These are phyloP conservation scores for Cheilosia soror DNA, from an alignment of 2,888 invertebrate species.

Conservation along the genomic window DNA sequence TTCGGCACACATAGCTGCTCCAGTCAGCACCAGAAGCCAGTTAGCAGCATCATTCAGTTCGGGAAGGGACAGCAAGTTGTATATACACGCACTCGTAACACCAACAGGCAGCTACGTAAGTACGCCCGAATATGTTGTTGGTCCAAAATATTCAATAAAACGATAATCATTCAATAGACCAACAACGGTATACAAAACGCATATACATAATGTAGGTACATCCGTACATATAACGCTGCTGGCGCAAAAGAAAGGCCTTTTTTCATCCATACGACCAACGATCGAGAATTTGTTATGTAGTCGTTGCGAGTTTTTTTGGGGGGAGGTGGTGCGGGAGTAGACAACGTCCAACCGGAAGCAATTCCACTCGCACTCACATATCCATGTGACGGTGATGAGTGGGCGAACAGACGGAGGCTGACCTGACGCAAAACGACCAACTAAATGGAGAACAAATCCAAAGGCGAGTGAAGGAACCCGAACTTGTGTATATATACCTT, in stretches of 20 bases:
- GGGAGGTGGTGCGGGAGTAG: conserved; percentile 6
- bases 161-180: conserved; percentile 74
- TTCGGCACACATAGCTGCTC: not conserved
- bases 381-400: conserved; percentile 29
- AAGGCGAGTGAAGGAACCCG: conserved; percentile 26
- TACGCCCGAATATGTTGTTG: conserved; percentile 44
- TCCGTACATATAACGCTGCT: not conserved
- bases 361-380: conserved; percentile 35
- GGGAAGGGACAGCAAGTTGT: conserved; percentile 24
- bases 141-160: conserved; percentile 69
- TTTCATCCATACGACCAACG: not conserved
- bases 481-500: not conserved
- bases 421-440: conserved; percentile 60
- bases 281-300: conserved; percentile 52
- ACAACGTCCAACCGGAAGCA: conserved; percentile 65
- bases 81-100: conserved; percentile 5
- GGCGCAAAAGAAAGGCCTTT: conserved; percentile 28
- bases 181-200: conserved; percentile 59
- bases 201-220: conserved; percentile 6
- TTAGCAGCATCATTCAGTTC: conserved; percentile 63
- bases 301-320: not conserved
- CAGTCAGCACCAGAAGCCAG: conserved; percentile 31
- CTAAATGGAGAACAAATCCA: conserved; percentile 66
- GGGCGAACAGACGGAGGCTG: conserved; percentile 38
- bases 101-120: conserved; percentile 60